Conservation (phyloP, 2,888 invertebrate species). For the Tortricodes alternella region DNA sequence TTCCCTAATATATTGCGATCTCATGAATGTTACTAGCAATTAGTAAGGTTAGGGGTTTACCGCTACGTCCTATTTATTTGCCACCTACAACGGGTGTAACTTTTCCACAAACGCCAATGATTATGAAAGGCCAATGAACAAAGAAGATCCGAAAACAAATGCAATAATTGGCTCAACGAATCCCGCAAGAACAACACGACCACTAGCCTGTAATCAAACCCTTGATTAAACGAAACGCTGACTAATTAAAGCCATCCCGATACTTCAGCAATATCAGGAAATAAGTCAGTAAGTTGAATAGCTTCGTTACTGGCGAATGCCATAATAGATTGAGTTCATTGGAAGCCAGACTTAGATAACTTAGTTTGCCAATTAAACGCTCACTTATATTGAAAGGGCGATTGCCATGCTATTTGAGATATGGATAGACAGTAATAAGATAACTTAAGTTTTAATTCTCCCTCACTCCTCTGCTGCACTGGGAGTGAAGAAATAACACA, state of each 20-base stretch:
- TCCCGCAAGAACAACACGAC: neutral
- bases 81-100: no score
- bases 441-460: no score
- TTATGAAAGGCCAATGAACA: no score
- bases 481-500: no score
- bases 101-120: no score
- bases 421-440: neutral
- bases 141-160: neutral
- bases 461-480: no score
- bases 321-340: constrained; percentile 59
- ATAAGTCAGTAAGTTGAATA: constrained; percentile 50
- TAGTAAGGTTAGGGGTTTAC: no score
- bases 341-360: constrained; percentile 50
- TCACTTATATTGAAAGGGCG: constrained; percentile 48
- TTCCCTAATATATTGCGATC: no score
- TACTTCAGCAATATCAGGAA: constrained; percentile 20
- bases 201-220: constrained; percentile 9
- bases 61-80: no score
- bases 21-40: no score
- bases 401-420: neutral
- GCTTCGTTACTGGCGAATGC: constrained; percentile 62
- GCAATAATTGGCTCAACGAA: neutral
- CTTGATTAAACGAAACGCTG: constrained; percentile 10
- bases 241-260: constrained; percentile 16
- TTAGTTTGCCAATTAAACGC: constrained; percentile 65